phyloP scores from a whole-genome alignment of 2,797 vertebrate genomes.

The Esox masquinongy region DNA sequence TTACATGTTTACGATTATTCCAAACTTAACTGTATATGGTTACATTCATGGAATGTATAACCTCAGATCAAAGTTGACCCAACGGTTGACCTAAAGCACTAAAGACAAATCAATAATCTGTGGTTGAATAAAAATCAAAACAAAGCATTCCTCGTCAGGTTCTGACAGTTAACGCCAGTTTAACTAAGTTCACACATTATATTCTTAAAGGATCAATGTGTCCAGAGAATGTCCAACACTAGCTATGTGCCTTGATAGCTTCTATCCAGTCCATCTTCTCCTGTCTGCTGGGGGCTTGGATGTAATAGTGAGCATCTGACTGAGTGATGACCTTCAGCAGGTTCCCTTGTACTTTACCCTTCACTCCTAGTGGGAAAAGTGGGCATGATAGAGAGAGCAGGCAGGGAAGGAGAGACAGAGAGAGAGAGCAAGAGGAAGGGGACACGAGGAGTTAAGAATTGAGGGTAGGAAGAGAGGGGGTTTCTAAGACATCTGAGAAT shows the following conservation, averaged over 20 bases:
- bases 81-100: background rate
- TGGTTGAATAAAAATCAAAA: too few species aligned
- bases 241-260: conserved; percentile 85
- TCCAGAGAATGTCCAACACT: background rate
- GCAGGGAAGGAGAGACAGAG: too few species aligned
- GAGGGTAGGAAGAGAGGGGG: background rate
- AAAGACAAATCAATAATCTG: background rate
- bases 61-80: background rate
- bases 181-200: too few species aligned
- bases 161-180: too few species aligned
- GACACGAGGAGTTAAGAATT: background rate
- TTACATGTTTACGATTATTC: background rate
- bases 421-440: background rate
- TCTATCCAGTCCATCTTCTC: conserved; percentile 91
- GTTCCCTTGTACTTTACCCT: conserved; percentile 94
- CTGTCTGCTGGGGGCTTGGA: conserved; percentile 87
- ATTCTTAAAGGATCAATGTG: too few species aligned
- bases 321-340: conserved; percentile 97
- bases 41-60: conserved; percentile 62
- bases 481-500: too few species aligned
- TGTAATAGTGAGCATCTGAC: conserved; percentile 86
- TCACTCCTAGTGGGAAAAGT: conserved; percentile 79
- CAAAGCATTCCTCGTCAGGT: too few species aligned
- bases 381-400: background rate
- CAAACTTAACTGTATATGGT: conserved; percentile 1